Evolutionary conservation across 2,113 vertebrate genomes (phyloP), one percentile per base, ranked within the genome.

Genomic region (Eulemur rufifrons): DNA sequence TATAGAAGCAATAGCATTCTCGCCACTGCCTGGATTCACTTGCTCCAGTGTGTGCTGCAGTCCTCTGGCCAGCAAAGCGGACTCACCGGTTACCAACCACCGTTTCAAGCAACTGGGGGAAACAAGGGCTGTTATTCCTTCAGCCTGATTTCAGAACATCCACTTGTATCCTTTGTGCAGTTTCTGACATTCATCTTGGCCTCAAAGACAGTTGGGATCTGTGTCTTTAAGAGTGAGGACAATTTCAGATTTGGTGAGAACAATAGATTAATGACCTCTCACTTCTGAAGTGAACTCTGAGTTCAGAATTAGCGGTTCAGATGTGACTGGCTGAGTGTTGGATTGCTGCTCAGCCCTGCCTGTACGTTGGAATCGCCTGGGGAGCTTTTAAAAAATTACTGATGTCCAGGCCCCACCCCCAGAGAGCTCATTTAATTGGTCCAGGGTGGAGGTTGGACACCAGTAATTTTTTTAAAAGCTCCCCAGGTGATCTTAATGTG

Each of bases 401-500:
- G 82, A 95, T 96, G 91, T 82, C 93, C 82, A 93, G 42, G 47
- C 88, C 61, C 93, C 93, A 61, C 88, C 95, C 59, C 87, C 17
- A 82, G 92, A 96, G 94, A 97, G 76, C 66, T 86, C 32, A 52
- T 95, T 97, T 97, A 97, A 97, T 98, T 96, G 96, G 94, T 96
- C 96, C 85, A 83, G 88, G 85, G 91, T 97, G 93, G 93, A 96
- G 85, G 39, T 56, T 96, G 94, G 96, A 88, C 61, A 93, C 93
- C 66, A 96, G 85, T 96, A 96, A 98, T 96, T 96, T 96, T 97
- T 97, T 98, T 63, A 95, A 98, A 96, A 93, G 94, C 47, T 97
- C 97, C 97, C 97, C 27, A 50, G 93, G 81, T 96, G 93, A 95
- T 94, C 96, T 97, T 98, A 97, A 95, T 83, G 88, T 94, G 94